phyloP scores from a whole-genome alignment of 2,113 vertebrate genomes.

The Dendrocopos noguchii region DNA sequence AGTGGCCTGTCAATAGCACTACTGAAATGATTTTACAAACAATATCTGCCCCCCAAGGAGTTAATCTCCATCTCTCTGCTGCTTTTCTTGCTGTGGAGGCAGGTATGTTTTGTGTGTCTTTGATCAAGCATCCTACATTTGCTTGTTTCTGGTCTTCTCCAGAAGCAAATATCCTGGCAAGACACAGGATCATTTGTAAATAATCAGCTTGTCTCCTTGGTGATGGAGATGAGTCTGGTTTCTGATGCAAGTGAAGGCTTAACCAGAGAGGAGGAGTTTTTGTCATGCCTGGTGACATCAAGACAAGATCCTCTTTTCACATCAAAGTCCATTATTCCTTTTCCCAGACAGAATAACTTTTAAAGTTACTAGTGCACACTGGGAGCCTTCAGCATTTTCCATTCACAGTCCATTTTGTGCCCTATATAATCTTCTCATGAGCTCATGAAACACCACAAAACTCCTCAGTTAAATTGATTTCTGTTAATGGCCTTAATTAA shows the following conservation, averaged over 20 bases:
- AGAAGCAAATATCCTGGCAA: neutral
- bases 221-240: neutral
- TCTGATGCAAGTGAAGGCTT: neutral
- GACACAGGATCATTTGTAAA: neutral
- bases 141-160: neutral
- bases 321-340: neutral
- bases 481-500: neutral
- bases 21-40: neutral
- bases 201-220: neutral
- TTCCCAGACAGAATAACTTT: neutral
- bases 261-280: neutral
- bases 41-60: rapidly evolving
- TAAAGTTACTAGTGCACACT: neutral
- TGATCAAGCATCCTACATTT: neutral
- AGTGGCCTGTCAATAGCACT: neutral
- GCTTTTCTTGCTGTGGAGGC: neutral
- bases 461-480: neutral
- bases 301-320: neutral
- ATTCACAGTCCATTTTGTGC: neutral
- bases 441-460: neutral
- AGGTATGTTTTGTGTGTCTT: neutral
- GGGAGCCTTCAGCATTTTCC: neutral
- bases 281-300: neutral
- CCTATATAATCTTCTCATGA: neutral
- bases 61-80: neutral